These are phyloP conservation scores for Halichondria panicea DNA, from an alignment of 37 sponge, comb jelly and placozoan genomes.

Conservation along the genomic window DNA sequence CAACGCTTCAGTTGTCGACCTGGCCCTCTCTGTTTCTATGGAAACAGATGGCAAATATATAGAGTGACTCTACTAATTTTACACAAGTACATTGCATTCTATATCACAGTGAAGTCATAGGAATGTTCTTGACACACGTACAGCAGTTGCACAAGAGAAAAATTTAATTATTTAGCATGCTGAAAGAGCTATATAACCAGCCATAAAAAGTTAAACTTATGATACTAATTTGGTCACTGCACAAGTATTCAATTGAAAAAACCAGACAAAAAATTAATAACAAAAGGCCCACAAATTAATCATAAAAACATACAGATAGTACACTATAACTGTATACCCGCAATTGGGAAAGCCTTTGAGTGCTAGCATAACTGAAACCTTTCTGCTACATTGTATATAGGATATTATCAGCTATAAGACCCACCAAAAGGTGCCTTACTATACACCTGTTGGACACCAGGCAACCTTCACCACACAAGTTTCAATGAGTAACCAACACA, in stretches of 20 bases:
- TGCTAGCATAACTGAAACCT: not conserved
- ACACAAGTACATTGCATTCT: slow-evolving; percentile 84
- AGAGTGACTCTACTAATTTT: no score
- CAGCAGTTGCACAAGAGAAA: not conserved
- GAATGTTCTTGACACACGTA: not conserved
- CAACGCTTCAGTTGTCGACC: no score
- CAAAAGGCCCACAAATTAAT: not conserved
- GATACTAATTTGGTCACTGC: slow-evolving; percentile 71
- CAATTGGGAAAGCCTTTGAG: not conserved
- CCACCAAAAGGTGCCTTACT: no score
- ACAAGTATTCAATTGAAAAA: slow-evolving; percentile 80
- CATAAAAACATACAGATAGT: not conserved
- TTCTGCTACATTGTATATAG: not conserved
- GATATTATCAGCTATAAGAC: no score
- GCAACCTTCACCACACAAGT: no score
- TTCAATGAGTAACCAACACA: no score
- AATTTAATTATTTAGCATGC: no score
- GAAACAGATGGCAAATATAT: no score
- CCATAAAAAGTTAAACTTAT: no score
- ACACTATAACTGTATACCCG: not conserved
- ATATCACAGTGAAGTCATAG: slow-evolving; percentile 70
- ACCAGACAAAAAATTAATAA: slow-evolving; percentile 41
- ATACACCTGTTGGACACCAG: no score
- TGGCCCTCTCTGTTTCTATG: no score
- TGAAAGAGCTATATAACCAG: no score